A percentile compares a stretch with the other conserved stretches of the same genome.
These are phyloP conservation scores for Perithous albicinctus DNA, from an alignment of 2,888 invertebrate species.

Conservation along the genomic window DNA sequence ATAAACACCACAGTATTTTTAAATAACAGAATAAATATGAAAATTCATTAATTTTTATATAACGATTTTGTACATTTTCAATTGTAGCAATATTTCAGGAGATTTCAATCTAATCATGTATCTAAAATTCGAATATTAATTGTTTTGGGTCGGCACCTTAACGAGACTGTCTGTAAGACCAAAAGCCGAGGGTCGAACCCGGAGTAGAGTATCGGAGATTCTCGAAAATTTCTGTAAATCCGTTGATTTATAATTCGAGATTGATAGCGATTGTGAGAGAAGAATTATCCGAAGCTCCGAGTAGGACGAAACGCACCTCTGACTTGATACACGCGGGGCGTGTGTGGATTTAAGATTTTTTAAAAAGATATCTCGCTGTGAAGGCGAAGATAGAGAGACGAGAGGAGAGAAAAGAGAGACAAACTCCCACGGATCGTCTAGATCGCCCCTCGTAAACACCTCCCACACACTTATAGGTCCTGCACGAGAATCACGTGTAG, in stretches of 20 bases:
- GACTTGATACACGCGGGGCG: slow-evolving; percentile 14
- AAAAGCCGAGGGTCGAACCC: too few relatives aligned
- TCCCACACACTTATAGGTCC: slow-evolving; percentile 72
- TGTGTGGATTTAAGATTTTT: slow-evolving; percentile 50
- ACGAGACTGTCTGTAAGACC: background rate
- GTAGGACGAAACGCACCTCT: slow-evolving; percentile 57
- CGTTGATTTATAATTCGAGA: slow-evolving; percentile 12
- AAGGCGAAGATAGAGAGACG: slow-evolving; percentile 11
- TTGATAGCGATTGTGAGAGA: slow-evolving; percentile 11
- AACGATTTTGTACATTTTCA: background rate
- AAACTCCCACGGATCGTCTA: slow-evolving; percentile 76
- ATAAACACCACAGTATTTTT: background rate
- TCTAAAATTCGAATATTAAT: background rate
- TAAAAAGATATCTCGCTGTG: slow-evolving; percentile 28
- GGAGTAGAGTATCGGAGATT: background rate
- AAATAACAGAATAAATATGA: background rate
- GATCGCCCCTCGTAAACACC: slow-evolving; percentile 78
- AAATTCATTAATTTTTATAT: too few relatives aligned
- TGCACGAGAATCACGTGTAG: slow-evolving; percentile 46
- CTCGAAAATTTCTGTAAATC: background rate
- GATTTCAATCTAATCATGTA: background rate
- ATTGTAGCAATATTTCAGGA: background rate
- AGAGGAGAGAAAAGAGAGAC: slow-evolving; percentile 46
- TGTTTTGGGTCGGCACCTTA: background rate
- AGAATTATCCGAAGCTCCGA: slow-evolving; percentile 53